Percentiles rank a stretch among this genome's conserved stretches.
Evolutionary conservation across 2,888 invertebrate species (phyloP).

Genomic region (Watsonalla binaria): DNA sequence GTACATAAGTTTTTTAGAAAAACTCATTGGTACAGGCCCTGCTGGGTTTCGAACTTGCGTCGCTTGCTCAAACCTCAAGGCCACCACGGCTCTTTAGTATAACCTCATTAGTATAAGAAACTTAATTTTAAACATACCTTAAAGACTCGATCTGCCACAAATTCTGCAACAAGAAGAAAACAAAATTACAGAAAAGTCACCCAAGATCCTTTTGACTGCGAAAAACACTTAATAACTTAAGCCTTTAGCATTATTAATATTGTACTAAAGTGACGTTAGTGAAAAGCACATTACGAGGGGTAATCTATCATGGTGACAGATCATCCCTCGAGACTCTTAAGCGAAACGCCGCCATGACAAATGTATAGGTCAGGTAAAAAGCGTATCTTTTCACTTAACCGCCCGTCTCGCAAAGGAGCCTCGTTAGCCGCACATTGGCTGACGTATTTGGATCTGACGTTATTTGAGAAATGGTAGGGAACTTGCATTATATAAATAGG

Average conservation of each 20-base stretch:
- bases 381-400: constrained; percentile 56
- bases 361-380: constrained; percentile 71
- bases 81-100: no score
- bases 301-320: constrained; percentile 71
- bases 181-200: constrained; percentile 1
- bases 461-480: no score
- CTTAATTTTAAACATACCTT: background rate
- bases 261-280: constrained; percentile 29
- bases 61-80: no score
- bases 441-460: no score
- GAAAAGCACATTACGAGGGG: constrained; percentile 51
- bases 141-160: background rate
- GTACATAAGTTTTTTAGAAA: no score
- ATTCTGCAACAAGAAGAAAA: constrained; percentile 9
- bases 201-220: constrained; percentile 3
- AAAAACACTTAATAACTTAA: constrained; percentile 14
- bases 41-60: no score
- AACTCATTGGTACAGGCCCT: no score
- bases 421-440: background rate
- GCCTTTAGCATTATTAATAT: constrained; percentile 23
- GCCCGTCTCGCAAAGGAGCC: constrained; percentile 16
- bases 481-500: no score
- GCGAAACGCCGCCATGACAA: constrained; percentile 48
- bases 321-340: constrained; percentile 48
- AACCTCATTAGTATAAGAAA: no score